Base-by-base conservation (phyloP, 2,797 vertebrate species). In the Neoniphon sammara region DNA sequence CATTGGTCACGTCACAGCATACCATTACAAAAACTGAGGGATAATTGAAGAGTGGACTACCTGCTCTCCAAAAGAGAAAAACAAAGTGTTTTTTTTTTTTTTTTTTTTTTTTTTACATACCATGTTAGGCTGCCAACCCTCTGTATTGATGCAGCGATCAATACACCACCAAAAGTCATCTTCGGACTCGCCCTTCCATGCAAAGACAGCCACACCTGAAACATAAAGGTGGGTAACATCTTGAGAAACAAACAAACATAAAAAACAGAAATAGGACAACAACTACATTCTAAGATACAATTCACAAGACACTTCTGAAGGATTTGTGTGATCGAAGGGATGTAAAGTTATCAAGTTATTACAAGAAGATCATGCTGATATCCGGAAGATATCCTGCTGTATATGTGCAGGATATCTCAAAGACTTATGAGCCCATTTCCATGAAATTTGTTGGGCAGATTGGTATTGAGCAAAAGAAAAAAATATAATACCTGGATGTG, bases 141-240 rank as follows among this genome's bases (percentile, higher is more conserved):
- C 96, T 18, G 92, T 91, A 80, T 95, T 97, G 81, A 97, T 94
- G 81, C 97, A 98, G 77, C 93, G 95, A 81, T 98, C 97, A 36
- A 98, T 98, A 61, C 97, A 98, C 97, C 97, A 98, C 97, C 97
- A 98, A 91, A 98, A 98, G 87, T 98, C 97, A 80, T 98, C 97
- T 88, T 98, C 97, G 0, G 96, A 97, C 83, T 98, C 97, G 23
- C 97, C 97, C 77, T 98, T 98, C 97, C 97, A 98, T 77, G 97
- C 96, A 75, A 97, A 98, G 69, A 98, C 96, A 0, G 96, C 93
- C 68, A 98, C 96, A 81, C 96, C 97, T 98, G 78, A 10, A 85
- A 91, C 68, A 89, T 0, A 78, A 62, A 87, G 55, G 66, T 5
- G 2, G 20, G n/a, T 0, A 8, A 55, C 23, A 59, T 54, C 12